Evolutionary conservation across 2,888 invertebrate genomes (phyloP), one percentile per base, ranked within the genome.

Genomic region (Gymnosoma rotundatum): DNA sequence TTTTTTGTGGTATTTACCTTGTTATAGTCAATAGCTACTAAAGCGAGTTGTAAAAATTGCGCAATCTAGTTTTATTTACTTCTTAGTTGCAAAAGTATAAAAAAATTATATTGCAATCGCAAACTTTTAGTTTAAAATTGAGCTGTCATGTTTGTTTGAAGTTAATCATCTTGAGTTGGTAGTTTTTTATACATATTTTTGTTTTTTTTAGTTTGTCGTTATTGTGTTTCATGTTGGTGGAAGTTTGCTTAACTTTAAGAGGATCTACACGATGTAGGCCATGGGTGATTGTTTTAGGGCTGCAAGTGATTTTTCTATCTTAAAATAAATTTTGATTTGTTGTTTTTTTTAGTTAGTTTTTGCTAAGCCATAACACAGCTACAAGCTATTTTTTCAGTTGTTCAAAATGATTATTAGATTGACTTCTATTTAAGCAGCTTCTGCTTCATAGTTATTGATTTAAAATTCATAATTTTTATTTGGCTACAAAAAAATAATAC

Each of bases 61-160:
- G 86, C 83, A 86, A 83, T 86, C 72, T 83, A 48, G 21, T 36
- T 50, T 42, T 73, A 73, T 79, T 56, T 70, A 25, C 21, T 69
- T 54, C 54, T 42, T 66, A 76, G n/a, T 21, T 42, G 10, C 63
- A 78, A 60, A 61, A 18, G 7, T 38, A 52, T 2, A 72, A 25
- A 58, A 75, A 72, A 76, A 73, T 42, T 52, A 69, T 75, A 83
- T 75, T 86, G 83, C 73, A 83, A 83, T 69, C 74, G 67, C 67
- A 85, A 81, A 74, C 67, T 81, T 86, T 78, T 67, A 79, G 61
- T 84, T 88, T 86, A 78, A 87, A 90, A 90, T 90, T 90, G 90
- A 90, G 90, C 90, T 90, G 90, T 90, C 90, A 90, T 90, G 91
- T 90, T 90, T 89, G 90, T 87, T 88, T 90, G 89, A 88, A 89